These are phyloP conservation scores for Albula glossodonta DNA, from an alignment of 2,113 vertebrate genomes.

Conservation along the genomic window DNA sequence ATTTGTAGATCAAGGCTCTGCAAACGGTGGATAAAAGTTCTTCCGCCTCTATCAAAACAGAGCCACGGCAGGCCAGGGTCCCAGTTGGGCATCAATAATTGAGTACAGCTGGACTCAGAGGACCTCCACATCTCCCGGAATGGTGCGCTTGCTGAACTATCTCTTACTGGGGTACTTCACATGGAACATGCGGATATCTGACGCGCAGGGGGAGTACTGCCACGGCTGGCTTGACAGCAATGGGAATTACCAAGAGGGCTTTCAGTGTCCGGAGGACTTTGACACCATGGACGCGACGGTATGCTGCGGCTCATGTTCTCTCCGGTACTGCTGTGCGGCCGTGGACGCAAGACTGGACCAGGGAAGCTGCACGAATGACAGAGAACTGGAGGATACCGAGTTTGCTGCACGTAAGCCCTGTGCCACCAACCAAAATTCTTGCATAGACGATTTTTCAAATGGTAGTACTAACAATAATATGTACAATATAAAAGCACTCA, in stretches of 20 bases:
- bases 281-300: slow-evolving; percentile 88
- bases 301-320: slow-evolving; percentile 90
- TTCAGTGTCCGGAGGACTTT: slow-evolving; percentile 94
- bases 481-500: too few relatives aligned
- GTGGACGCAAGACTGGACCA: slow-evolving; percentile 87
- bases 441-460: background rate
- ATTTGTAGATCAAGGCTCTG: background rate
- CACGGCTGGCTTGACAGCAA: slow-evolving; percentile 90
- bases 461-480: background rate
- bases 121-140: slow-evolving; percentile 39
- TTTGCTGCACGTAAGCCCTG: slow-evolving; percentile 79
- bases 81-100: background rate
- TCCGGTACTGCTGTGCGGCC: slow-evolving; percentile 93
- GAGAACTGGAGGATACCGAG: slow-evolving; percentile 75
- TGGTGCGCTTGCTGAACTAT: slow-evolving; percentile 73
- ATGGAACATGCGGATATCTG: slow-evolving; percentile 72
- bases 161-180: slow-evolving; percentile 78
- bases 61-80: background rate
- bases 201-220: slow-evolving; percentile 87
- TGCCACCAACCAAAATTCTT: slow-evolving; percentile 33
- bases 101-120: background rate
- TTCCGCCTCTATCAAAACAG: background rate
- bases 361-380: slow-evolving; percentile 87
- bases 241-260: slow-evolving; percentile 88
- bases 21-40: background rate